A percentile compares a stretch with the other conserved stretches of the same genome.
Evolutionary conservation across 2,797 vertebrate species (phyloP).

Genomic region (Onychomys torridus): DNA sequence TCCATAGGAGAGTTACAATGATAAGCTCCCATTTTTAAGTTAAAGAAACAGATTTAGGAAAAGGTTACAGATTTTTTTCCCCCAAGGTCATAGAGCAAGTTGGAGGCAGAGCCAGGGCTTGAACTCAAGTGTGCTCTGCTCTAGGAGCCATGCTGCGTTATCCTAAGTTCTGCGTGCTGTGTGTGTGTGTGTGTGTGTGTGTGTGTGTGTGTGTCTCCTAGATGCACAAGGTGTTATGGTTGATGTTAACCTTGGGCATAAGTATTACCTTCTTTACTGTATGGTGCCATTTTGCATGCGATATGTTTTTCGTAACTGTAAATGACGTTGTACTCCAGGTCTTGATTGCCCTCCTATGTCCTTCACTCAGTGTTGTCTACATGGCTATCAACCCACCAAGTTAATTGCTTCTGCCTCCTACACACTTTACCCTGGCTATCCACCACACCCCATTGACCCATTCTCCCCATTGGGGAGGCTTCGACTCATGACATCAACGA

Average conservation of each 20-base stretch:
- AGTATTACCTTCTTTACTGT: not conserved
- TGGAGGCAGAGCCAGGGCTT: not conserved
- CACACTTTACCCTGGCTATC: too few species aligned
- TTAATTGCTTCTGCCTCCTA: not conserved
- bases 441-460: too few species aligned
- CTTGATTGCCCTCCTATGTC: not conserved
- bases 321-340: not conserved
- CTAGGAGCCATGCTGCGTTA: not conserved
- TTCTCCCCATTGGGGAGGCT: not conserved
- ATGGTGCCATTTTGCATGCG: not conserved
- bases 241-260: not conserved
- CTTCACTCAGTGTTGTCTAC: too few species aligned
- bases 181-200: too few species aligned
- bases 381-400: too few species aligned
- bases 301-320: not conserved
- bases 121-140: not conserved
- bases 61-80: not conserved
- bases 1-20: not conserved
- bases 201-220: not conserved
- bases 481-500: not conserved
- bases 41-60: not conserved
- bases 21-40: not conserved
- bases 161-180: not conserved
- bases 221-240: not conserved
- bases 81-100: not conserved